phyloP scores from a whole-genome alignment of 2,113 vertebrate species.

The Sceloporus undulatus region DNA sequence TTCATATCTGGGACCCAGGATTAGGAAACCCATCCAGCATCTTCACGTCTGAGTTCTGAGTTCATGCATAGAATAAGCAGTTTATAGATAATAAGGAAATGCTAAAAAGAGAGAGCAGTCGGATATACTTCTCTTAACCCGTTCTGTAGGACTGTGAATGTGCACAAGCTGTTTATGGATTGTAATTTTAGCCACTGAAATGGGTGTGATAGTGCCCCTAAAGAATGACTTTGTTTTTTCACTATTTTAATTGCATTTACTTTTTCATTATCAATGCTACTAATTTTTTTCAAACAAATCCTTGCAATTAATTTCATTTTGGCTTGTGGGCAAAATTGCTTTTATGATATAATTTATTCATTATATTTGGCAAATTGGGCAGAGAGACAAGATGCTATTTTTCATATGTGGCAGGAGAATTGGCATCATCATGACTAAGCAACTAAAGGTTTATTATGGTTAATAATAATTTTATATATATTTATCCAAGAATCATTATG shows the following conservation, averaged over 20 bases:
- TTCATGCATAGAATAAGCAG: too few relatives aligned
- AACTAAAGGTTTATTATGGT: background rate
- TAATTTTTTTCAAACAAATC: background rate
- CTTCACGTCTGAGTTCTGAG: background rate
- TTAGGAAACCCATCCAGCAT: background rate
- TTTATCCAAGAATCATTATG: background rate
- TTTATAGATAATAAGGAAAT: too few relatives aligned
- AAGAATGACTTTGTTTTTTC: background rate
- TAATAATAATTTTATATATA: background rate
- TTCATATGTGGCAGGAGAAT: background rate
- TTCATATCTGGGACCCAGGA: too few relatives aligned
- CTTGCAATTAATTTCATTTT: background rate
- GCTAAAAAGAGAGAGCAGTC: too few relatives aligned
- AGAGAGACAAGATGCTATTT: background rate
- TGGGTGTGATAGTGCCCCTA: background rate
- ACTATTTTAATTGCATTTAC: background rate
- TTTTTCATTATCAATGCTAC: background rate
- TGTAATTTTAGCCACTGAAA: background rate
- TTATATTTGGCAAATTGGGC: background rate
- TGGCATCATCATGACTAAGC: background rate
- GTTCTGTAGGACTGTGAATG: background rate
- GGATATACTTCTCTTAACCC: too few relatives aligned
- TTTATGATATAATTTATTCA: background rate
- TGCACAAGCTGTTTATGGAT: background rate
- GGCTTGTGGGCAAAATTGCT: background rate